Percentiles rank a stretch among this genome's conserved stretches.
phyloP scores from a whole-genome alignment of 2,113 vertebrate species.

The Aphyosemion australe region DNA sequence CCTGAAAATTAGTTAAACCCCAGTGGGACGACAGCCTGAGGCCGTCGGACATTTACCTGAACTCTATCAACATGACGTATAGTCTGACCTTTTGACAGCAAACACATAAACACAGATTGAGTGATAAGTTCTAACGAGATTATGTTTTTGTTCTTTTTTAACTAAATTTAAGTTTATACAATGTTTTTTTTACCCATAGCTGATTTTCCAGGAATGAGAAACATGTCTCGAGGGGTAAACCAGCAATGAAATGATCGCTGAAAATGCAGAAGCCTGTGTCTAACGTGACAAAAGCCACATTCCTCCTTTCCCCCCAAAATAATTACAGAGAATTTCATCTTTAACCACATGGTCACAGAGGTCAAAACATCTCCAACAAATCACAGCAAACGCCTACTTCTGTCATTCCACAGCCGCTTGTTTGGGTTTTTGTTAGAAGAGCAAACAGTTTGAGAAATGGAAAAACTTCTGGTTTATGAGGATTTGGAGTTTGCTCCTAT shows the following conservation, averaged over 20 bases:
- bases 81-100: slow-evolving; percentile 32
- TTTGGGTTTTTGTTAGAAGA: no score
- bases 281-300: slow-evolving; percentile 43
- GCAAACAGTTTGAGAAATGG: no score
- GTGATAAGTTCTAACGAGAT: no score
- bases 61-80: slow-evolving; percentile 27
- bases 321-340: slow-evolving; percentile 36
- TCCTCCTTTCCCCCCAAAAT: slow-evolving; percentile 28
- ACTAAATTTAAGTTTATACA: no score
- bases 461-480: no score
- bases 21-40: slow-evolving; percentile 4
- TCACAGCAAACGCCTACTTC: no score
- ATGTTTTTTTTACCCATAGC: no score
- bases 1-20: slow-evolving; percentile 16
- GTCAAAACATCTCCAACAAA: slow-evolving; percentile 17
- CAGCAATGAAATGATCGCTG: not conserved
- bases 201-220: no score
- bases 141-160: no score
- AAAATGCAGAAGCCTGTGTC: slow-evolving; percentile 10
- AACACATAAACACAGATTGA: slow-evolving; percentile 33
- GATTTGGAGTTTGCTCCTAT: no score
- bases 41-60: slow-evolving; percentile 1
- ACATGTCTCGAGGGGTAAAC: no score
- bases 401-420: no score
- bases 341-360: slow-evolving; percentile 18